Base-by-base conservation (phyloP, 2,888 invertebrate species). In the Villa cingulata region DNA sequence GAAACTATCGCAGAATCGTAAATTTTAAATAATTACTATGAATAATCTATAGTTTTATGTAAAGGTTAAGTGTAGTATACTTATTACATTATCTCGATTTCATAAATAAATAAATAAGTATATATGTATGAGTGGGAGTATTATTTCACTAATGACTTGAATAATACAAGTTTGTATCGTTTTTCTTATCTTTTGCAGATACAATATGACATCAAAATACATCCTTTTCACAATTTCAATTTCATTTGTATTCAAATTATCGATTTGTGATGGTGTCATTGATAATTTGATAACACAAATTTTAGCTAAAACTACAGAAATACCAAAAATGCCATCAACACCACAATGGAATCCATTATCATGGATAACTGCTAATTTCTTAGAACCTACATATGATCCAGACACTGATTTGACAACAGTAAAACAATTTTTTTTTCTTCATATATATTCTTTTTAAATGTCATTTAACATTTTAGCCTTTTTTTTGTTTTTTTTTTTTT, bases 321-420 rank as follows among this genome's bases (percentile, higher is more conserved):
- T 39, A n/a, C 32, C 48, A 36, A 32, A 39, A 14, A 45, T 43
- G 32, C 39, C 34, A 19, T 34, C 44, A 17, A 27, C 43, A 34
- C 18, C 40, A 3, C 34, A 43, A 37, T 52, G 52, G 52, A 45
- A 52, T 46, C 52, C 52, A 18, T 27, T 52, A 16, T 46, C 46
- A 38, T 50, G 52, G 50, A 41, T 52, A 29, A 48, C 49, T 29
- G 37, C 36, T 5, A 52, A 52, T 29, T 50, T 52, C 37, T 37
- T 52, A 7, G 50, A 48, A 29, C 48, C 45, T n/a, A 43, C 48
- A 1, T 52, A 50, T 38, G 48, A 52, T 46, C 52, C 52, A 23
- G 52, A 52, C 32, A 52, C 48, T 6, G 52, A 52, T 48, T 34
- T 52, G 14, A 52, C 46, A 15, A 52, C 52, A 10, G 52, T 52